Evolutionary conservation across 2,888 invertebrate species (phyloP).

Genomic region (Acleris sparsana): DNA sequence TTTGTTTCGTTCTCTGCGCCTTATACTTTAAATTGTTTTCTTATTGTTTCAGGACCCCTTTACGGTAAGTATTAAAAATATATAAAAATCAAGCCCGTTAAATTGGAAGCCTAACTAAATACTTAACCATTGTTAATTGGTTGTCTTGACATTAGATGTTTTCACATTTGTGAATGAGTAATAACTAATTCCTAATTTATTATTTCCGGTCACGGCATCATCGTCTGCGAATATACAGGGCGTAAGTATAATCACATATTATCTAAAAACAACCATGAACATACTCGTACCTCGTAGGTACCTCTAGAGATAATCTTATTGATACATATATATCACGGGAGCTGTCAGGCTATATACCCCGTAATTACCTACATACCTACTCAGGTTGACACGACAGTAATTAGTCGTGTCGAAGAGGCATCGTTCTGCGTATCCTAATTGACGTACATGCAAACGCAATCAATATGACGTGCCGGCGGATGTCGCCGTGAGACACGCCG

Average conservation of each 20-base stretch:
- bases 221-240: conserved; percentile 48
- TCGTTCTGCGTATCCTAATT: conserved; percentile 77
- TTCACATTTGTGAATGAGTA: conserved; percentile 32
- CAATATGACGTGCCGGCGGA: conserved; percentile 74
- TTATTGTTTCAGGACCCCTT: conserved; percentile 86
- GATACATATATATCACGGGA: conserved; percentile 61
- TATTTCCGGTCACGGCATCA: conserved; percentile 37
- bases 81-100: not conserved
- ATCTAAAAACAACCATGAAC: not conserved
- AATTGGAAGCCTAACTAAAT: too few species aligned
- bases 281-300: conserved; percentile 9
- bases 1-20: conserved; percentile 30
- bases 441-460: conserved; percentile 82
- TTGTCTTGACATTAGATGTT: not conserved
- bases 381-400: conserved; percentile 72
- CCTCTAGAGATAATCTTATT: conserved; percentile 38
- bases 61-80: conserved; percentile 76
- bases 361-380: conserved; percentile 55
- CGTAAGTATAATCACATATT: conserved; percentile 52
- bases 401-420: conserved; percentile 77
- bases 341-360: conserved; percentile 60
- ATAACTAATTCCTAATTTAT: conserved; percentile 31
- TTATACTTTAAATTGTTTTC: conserved; percentile 41
- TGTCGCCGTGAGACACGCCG: conserved; percentile 59
- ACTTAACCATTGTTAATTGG: too few species aligned